A percentile compares a stretch with the other conserved stretches of the same genome.
Conservation (phyloP, 2,797 vertebrate species). For the Pseudocheirus occidentalis region DNA sequence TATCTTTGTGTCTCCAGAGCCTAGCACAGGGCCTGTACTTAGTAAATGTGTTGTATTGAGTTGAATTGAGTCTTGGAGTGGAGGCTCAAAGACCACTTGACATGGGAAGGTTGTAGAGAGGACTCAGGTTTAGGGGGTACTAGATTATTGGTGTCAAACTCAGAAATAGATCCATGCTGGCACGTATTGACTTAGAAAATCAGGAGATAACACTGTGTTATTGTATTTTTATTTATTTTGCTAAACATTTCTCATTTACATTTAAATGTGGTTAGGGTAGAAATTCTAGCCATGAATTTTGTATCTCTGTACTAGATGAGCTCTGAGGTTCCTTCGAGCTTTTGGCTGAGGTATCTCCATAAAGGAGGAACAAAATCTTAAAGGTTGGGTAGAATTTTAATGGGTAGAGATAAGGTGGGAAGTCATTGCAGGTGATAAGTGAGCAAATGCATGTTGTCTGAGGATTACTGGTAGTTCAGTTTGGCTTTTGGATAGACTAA, state of each 20-base stretch:
- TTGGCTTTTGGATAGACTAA: not conserved
- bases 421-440: not conserved
- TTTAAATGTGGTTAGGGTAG: not conserved
- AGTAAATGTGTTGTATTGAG: not conserved
- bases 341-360: not conserved
- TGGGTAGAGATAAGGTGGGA: not conserved
- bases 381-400: not conserved
- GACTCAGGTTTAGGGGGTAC: not conserved
- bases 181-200: not conserved
- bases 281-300: not conserved
- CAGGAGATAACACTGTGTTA: not conserved
- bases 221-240: not conserved
- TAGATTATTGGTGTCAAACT: not conserved
- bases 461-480: not conserved
- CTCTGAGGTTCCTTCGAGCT: not conserved
- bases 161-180: not conserved
- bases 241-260: not conserved
- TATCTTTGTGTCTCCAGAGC: not conserved
- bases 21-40: not conserved
- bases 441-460: not conserved
- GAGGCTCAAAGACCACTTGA: not conserved
- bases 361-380: not conserved
- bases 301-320: not conserved
- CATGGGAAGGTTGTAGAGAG: not conserved
- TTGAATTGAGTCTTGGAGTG: not conserved